A percentile compares a stretch with the other conserved stretches of the same genome.
These are phyloP conservation scores for Unio delphinus DNA, from an alignment of 2,888 invertebrate genomes.

Conservation along the genomic window DNA sequence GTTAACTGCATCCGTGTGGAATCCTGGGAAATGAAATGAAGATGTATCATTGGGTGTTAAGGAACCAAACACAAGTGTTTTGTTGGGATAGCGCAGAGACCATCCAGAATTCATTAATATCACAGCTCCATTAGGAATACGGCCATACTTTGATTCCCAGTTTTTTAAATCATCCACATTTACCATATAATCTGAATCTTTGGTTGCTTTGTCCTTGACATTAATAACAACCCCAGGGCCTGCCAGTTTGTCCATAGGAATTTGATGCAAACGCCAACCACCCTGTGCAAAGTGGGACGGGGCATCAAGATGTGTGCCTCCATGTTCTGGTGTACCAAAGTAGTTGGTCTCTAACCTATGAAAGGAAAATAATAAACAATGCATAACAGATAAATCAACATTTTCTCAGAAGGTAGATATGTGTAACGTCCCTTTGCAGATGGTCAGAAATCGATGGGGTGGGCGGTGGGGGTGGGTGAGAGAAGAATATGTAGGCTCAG, in stretches of 20 bases:
- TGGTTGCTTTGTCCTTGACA: constrained; percentile 37
- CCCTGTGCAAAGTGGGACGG: constrained; percentile 76
- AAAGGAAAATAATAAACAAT: too few species aligned
- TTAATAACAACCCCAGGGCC: constrained; percentile 66
- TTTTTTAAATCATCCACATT: constrained; percentile 67
- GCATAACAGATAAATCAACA: too few species aligned
- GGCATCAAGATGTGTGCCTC: constrained; percentile 79
- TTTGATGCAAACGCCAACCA: constrained; percentile 74
- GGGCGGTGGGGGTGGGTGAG: too few species aligned
- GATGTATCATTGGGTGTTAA: constrained; percentile 21
- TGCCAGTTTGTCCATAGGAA: constrained; percentile 73
- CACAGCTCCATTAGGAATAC: constrained; percentile 71
- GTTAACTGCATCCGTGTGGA: constrained; percentile 77
- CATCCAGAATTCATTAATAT: constrained; percentile 72
- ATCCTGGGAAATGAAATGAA: constrained; percentile 61
- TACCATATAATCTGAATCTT: constrained; percentile 51
- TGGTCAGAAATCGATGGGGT: too few species aligned
- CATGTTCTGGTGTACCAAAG: constrained; percentile 76
- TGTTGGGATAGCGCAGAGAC: constrained; percentile 64
- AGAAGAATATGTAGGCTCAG: too few species aligned
- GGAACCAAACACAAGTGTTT: constrained; percentile 40
- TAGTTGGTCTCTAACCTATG: constrained; percentile 74
- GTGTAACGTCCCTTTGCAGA: too few species aligned
- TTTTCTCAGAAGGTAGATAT: too few species aligned
- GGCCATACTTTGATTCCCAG: constrained; percentile 72